Conservation (phyloP, 2,113 vertebrate genomes). For the Nycticryphes semicollaris region DNA sequence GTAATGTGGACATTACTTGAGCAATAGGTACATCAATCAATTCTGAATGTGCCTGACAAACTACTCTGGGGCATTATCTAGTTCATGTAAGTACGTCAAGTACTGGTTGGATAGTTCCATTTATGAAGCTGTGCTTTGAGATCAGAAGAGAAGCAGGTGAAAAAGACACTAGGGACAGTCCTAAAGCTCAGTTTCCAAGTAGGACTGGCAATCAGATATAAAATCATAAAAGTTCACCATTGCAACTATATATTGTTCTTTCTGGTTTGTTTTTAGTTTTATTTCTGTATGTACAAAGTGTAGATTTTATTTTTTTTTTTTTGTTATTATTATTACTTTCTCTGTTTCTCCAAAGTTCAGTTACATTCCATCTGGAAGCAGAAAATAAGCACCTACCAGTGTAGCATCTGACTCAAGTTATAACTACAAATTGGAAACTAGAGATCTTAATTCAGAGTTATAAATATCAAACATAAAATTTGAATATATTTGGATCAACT, state of each 20-base stretch:
- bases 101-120: not conserved
- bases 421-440: not conserved
- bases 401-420: not conserved
- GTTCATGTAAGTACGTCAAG: not conserved
- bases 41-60: not conserved
- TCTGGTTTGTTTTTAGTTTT: not conserved
- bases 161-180: not conserved
- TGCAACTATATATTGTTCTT: not conserved
- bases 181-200: not conserved
- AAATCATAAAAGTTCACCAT: not conserved
- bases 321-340: not conserved
- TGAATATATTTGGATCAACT: slow-evolving; percentile 22
- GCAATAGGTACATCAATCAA: not conserved
- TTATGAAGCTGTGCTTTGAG: not conserved
- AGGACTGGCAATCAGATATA: not conserved
- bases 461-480: slow-evolving; percentile 11
- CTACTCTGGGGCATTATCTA: not conserved
- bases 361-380: not conserved
- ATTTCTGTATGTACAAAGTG: not conserved
- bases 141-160: not conserved
- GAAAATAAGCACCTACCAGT: not conserved
- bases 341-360: not conserved
- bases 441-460: not conserved
- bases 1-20: not conserved
- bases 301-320: not conserved